These are phyloP conservation scores for Eupithecia subfuscata DNA, from an alignment of 2,888 invertebrate species.

Conservation along the genomic window DNA sequence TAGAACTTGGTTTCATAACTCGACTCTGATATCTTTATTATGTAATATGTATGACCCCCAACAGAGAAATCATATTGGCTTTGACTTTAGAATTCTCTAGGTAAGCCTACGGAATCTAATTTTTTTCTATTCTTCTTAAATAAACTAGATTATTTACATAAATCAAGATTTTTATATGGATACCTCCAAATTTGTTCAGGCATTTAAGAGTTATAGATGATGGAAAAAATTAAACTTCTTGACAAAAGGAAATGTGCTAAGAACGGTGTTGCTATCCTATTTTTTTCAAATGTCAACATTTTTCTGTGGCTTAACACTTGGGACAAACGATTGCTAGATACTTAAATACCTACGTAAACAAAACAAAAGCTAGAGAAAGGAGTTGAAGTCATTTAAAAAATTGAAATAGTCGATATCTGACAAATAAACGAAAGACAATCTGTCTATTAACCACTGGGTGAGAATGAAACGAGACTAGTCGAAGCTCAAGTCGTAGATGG, in stretches of 20 bases:
- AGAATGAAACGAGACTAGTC: not conserved
- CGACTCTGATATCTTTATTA: too few relatives aligned
- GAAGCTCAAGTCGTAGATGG: not conserved
- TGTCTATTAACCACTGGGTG: not conserved
- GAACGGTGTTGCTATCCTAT: not conserved
- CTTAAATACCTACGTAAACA: not conserved
- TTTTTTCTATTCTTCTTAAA: too few relatives aligned
- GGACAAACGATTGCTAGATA: not conserved
- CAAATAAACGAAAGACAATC: not conserved
- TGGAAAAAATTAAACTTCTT: not conserved
- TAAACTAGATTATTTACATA: too few relatives aligned
- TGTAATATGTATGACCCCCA: too few relatives aligned
- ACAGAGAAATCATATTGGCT: too few relatives aligned
- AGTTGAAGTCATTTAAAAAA: not conserved
- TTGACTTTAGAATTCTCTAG: too few relatives aligned
- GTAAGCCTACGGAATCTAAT: not conserved
- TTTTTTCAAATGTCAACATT: not conserved
- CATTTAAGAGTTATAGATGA: not conserved
- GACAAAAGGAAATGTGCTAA: not conserved
- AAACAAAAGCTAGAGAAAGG: not conserved
- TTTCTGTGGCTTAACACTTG: not conserved
- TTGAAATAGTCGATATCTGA: not conserved
- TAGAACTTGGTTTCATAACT: too few relatives aligned
- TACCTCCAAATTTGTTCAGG: not conserved
- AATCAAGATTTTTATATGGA: not conserved